These are phyloP conservation scores for Eupithecia subumbrata DNA, from an alignment of 2,888 invertebrate genomes.

Conservation along the genomic window DNA sequence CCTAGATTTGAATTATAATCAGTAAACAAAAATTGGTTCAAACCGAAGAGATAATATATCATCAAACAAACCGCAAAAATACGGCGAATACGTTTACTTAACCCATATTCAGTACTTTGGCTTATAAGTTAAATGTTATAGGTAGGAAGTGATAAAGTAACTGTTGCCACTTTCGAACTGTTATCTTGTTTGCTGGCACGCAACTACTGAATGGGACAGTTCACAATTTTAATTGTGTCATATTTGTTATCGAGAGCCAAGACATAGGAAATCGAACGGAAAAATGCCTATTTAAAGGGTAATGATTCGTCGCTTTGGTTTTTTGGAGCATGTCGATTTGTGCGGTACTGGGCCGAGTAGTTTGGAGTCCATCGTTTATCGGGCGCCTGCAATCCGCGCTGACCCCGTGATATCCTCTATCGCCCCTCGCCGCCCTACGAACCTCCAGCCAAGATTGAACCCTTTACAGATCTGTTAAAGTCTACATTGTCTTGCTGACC, in stretches of 20 bases:
- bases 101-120: constrained; percentile 42
- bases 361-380: constrained; percentile 73
- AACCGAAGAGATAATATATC: constrained; percentile 16
- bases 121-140: constrained; percentile 43
- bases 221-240: constrained; percentile 57
- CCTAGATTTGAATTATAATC: constrained; percentile 7
- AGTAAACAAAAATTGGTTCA: constrained; percentile 1
- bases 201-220: constrained; percentile 64
- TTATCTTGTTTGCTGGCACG: constrained; percentile 71
- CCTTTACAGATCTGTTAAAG: constrained; percentile 60
- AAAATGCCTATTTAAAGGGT: constrained; percentile 44
- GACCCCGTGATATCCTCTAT: constrained; percentile 83
- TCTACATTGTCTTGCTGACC: constrained; percentile 53
- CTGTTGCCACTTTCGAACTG: constrained; percentile 60
- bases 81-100: constrained; percentile 40
- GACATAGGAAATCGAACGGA: constrained; percentile 43
- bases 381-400: constrained; percentile 82
- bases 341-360: constrained; percentile 50
- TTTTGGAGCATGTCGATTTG: constrained; percentile 49
- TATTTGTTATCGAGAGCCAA: constrained; percentile 50
- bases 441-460: constrained; percentile 58
- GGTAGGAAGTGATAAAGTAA: constrained; percentile 56
- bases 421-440: constrained; percentile 48
- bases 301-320: constrained; percentile 35
- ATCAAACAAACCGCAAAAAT: constrained; percentile 26